Evolutionary conservation across 2,797 vertebrate genomes (phyloP).

Genomic region (Molossus alvarezi): DNA sequence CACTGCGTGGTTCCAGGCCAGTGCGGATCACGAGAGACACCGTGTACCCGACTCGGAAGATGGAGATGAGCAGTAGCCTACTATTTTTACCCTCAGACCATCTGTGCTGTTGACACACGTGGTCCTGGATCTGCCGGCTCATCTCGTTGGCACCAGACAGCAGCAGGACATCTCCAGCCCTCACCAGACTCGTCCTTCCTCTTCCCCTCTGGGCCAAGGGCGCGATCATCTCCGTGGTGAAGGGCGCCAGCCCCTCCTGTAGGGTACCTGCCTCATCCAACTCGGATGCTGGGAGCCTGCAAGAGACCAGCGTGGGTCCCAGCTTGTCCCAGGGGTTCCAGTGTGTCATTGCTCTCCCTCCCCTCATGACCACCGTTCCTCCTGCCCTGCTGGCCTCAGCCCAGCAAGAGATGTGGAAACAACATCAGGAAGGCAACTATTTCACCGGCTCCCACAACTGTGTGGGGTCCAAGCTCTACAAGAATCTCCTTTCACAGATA

Average conservation of each 20-base stretch:
- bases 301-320: neutral
- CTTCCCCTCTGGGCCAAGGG: neutral
- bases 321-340: too few relatives aligned
- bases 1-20: neutral
- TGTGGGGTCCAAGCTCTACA: neutral
- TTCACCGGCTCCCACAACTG: neutral
- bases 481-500: neutral
- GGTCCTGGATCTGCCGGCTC: neutral
- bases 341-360: neutral
- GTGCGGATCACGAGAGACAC: neutral
- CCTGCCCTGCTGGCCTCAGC: neutral
- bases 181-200: neutral
- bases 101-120: neutral
- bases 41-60: neutral
- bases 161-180: neutral
- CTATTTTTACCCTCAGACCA: neutral
- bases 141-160: neutral
- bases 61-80: neutral
- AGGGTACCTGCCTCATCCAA: fast-evolving
- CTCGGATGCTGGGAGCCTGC: neutral
- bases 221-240: neutral
- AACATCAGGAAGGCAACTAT: neutral
- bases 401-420: neutral
- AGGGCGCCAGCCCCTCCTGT: neutral
- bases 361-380: neutral